phyloP scores from a whole-genome alignment of 30 jellyfish, hydroid and myxozoan genomes.

The Aurelia coerulea region DNA sequence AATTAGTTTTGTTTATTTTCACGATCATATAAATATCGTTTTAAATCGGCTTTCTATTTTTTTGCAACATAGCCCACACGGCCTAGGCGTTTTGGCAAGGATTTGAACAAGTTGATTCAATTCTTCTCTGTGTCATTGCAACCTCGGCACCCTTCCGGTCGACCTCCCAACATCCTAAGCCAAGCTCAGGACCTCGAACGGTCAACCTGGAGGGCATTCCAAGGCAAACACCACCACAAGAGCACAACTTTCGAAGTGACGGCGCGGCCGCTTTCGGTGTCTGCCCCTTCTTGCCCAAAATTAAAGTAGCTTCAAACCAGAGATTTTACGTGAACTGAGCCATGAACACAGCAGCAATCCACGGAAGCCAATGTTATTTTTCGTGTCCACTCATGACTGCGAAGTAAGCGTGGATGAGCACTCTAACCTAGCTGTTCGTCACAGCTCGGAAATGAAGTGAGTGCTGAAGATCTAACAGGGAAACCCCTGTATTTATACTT shows the following conservation, averaged over 20 bases:
- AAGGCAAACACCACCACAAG: constrained; percentile 74
- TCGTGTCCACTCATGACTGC: not conserved
- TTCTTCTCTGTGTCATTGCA: no score
- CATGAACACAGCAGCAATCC: constrained; percentile 75
- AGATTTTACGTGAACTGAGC: constrained; percentile 48
- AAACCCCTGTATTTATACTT: no score
- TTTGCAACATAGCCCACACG: no score
- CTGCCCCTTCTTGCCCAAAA: constrained; percentile 62
- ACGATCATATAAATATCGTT: no score
- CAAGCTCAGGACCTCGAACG: constrained; percentile 41
- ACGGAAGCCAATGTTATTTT: not conserved
- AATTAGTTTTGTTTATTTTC: no score
- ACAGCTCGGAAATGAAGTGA: constrained; percentile 27
- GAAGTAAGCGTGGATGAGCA: constrained; percentile 63
- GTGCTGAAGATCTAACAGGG: constrained; percentile 23
- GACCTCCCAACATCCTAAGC: constrained; percentile 48
- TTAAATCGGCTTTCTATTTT: no score
- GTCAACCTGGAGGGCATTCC: constrained; percentile 71
- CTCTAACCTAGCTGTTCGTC: no score
- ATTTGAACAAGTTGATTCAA: no score
- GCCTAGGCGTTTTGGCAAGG: no score
- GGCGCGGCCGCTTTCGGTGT: constrained; percentile 77
- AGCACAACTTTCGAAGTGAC: constrained; percentile 60
- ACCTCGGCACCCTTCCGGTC: constrained; percentile 26
- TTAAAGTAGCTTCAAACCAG: not conserved